Conservation (phyloP, 2,113 vertebrate genomes). For the Daphoenositta chrysoptera region DNA sequence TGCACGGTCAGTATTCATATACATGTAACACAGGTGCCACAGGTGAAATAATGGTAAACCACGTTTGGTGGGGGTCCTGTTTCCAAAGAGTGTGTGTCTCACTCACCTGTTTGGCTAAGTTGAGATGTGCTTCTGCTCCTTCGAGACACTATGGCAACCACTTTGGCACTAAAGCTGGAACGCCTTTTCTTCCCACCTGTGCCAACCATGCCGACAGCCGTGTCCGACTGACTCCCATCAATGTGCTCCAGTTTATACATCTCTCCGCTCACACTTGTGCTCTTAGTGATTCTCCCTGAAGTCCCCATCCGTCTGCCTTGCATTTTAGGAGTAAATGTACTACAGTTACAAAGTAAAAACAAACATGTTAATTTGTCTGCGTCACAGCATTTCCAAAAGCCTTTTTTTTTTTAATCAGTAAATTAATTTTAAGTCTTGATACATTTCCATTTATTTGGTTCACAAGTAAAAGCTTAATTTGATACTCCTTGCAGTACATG, state of each 20-base stretch:
- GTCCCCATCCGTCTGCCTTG: conserved; percentile 89
- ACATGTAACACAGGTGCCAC: neutral
- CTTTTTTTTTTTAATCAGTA: neutral
- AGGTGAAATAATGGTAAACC: neutral
- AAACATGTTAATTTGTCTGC: conserved; percentile 69
- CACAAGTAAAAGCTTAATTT: neutral
- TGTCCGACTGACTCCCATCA: conserved; percentile 97
- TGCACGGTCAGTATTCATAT: neutral
- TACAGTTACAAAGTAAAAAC: conserved; percentile 81
- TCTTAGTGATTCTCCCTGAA: conserved; percentile 92
- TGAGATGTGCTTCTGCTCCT: conserved; percentile 95
- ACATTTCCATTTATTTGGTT: neutral
- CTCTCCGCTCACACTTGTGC: conserved; percentile 95
- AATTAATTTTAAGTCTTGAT: neutral
- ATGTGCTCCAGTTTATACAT: conserved; percentile 92
- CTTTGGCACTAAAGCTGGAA: conserved; percentile 92
- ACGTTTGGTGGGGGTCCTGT: neutral
- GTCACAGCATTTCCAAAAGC: conserved; percentile 3
- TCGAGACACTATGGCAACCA: conserved; percentile 92
- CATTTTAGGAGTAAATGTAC: conserved; percentile 85
- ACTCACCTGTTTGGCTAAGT: conserved; percentile 94
- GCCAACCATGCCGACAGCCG: conserved; percentile 89
- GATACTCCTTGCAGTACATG: neutral
- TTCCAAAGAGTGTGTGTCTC: neutral
- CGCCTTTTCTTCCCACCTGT: conserved; percentile 91